Conservation (phyloP, 2,888 invertebrate genomes). For the Elysia crispata region DNA sequence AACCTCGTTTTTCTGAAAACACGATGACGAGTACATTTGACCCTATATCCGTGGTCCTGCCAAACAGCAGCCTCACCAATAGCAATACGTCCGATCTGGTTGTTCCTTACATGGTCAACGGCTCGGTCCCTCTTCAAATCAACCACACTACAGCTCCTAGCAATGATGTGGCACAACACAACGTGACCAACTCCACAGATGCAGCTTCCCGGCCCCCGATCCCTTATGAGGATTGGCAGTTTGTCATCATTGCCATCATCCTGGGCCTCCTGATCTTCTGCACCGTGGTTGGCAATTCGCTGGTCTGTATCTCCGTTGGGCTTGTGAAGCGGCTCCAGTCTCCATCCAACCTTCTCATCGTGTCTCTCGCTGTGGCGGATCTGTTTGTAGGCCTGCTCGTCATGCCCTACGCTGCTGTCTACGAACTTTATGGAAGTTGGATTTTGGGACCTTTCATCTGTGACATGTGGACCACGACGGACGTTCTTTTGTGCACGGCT, state of each 20-base stretch:
- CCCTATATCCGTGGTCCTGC: slow-evolving; percentile 13
- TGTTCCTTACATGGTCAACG: slow-evolving; percentile 18
- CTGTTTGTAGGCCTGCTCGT: slow-evolving; percentile 79
- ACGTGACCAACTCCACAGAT: slow-evolving; percentile 35
- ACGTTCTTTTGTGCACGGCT: slow-evolving; percentile 80
- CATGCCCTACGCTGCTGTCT: slow-evolving; percentile 79
- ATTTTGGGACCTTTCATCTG: slow-evolving; percentile 76
- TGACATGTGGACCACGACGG: slow-evolving; percentile 80
- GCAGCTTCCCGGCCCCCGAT: slow-evolving; percentile 20
- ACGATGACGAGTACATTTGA: slow-evolving; percentile 38
- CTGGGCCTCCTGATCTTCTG: slow-evolving; percentile 75
- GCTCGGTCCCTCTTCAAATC: neutral
- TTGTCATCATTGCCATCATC: slow-evolving; percentile 63
- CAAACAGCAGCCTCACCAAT: slow-evolving; percentile 10
- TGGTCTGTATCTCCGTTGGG: slow-evolving; percentile 80
- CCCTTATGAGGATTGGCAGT: slow-evolving; percentile 48
- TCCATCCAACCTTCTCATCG: slow-evolving; percentile 77
- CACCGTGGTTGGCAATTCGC: slow-evolving; percentile 79
- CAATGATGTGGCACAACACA: slow-evolving; percentile 3
- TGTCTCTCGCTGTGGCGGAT: slow-evolving; percentile 80
- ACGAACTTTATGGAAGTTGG: slow-evolving; percentile 76
- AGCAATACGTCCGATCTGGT: slow-evolving; percentile 9
- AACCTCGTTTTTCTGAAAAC: too few relatives aligned
- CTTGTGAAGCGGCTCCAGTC: slow-evolving; percentile 78
- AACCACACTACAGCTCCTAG: slow-evolving; percentile 2